Evolutionary conservation across 2,888 invertebrate genomes (phyloP), one percentile per base, ranked within the genome.

Genomic region (Lasioglossum leucozonium): DNA sequence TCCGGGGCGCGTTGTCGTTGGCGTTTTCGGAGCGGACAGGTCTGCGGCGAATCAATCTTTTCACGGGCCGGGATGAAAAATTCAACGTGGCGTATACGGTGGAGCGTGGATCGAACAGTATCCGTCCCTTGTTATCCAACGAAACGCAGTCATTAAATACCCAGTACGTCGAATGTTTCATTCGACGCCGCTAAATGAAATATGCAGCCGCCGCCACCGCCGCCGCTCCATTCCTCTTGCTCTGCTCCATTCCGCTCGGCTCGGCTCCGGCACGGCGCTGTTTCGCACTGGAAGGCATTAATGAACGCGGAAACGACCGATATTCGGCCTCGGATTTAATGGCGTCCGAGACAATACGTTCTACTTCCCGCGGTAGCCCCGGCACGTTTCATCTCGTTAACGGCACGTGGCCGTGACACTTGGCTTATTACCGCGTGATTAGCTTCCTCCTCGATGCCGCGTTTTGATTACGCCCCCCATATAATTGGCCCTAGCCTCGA

Each of bases 331-430:
- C 18, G 72, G 4, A 77, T 82, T 72, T 78, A 74, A 58, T 22
- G 34, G 47, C 1, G 16, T 4, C n/a, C 67, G 47, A 18, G 11
- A 42, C 72, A 18, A 71, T 62, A 51, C 40, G 42, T 78, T 78
- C 55, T n/a, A 51, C 44, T 71, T n/a, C 16, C 44, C 81, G 55
- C 42, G 51, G 37, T 42, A 18, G 3, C 8, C 26, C 4, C 62
- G 44, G 30, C 37, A 22, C 81, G 75, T 79, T 84, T 85, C 72
- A 55, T 85, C 69, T 76, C 44, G 73, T 84, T 79, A 85, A 47
- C 44, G 40, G 30, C 55, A 67, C 75, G 83, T 78, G 76, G 37
- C 67, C 75, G 81, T 72, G 78, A 79, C 79, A 76, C 37, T 77
- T 37, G 71, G 26, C 74, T 85, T 55, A 73, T 84, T 71, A 79